Conservation (phyloP, 2,888 invertebrate genomes). For the Aspidiotus destructor region DNA sequence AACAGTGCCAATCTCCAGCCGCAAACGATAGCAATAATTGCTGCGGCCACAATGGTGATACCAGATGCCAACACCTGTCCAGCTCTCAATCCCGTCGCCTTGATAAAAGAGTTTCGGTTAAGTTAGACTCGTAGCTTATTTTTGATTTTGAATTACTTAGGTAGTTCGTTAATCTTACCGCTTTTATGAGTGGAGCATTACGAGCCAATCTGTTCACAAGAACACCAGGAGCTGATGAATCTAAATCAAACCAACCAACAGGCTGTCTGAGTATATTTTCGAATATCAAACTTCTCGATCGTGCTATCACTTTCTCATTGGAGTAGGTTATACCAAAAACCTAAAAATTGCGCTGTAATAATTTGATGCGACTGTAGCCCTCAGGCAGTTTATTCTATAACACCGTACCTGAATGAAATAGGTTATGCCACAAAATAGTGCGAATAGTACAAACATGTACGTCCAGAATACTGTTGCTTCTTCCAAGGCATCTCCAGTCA, state of each 20-base stretch:
- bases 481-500: conserved; percentile 22
- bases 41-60: conserved; percentile 41
- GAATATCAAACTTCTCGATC: conserved; percentile 42
- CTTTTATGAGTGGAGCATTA: conserved; percentile 44
- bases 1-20: conserved; percentile 43
- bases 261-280: conserved; percentile 43
- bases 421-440: conserved; percentile 41
- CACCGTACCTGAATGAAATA: conserved; percentile 42
- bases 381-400: not conserved
- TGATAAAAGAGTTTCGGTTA: not conserved
- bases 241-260: conserved; percentile 43
- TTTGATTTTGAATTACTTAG: not conserved
- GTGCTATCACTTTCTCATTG: conserved; percentile 40
- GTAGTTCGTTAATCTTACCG: conserved; percentile 35
- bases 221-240: conserved; percentile 42
- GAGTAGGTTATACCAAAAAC: conserved; percentile 37
- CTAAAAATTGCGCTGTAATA: not conserved
- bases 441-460: conserved; percentile 45
- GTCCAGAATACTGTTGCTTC: conserved; percentile 27
- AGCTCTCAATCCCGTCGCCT: conserved; percentile 44
- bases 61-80: conserved; percentile 41
- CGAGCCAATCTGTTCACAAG: conserved; percentile 42
- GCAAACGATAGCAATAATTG: conserved; percentile 40
- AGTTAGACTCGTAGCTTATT: conserved; percentile 24
- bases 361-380: not conserved